A percentile compares a stretch with the other conserved stretches of the same genome.
phyloP scores from a whole-genome alignment of 2,113 vertebrate species.

The Tyrannus savana region DNA sequence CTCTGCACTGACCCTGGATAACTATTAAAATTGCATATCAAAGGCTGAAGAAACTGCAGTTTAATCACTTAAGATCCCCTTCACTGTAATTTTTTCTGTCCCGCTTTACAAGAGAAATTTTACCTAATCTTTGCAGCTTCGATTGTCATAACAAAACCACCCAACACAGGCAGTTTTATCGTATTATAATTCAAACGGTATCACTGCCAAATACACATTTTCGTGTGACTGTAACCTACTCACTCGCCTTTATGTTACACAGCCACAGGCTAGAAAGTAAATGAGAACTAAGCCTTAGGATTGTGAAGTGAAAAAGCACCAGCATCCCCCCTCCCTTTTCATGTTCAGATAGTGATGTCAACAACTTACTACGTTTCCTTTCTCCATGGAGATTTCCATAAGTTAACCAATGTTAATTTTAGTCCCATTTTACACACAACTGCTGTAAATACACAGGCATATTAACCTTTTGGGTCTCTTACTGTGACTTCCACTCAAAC shows the following conservation, averaged over 20 bases:
- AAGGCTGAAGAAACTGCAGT: neutral
- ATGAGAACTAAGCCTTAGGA: neutral
- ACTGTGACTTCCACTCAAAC: neutral
- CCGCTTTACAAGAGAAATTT: neutral
- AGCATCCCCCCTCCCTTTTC: neutral
- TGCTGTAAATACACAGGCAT: neutral
- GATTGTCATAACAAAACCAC: constrained; percentile 60
- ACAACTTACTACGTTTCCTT: neutral
- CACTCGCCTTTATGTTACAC: neutral
- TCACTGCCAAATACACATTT: constrained; percentile 1
- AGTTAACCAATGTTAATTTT: neutral
- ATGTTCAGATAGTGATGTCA: neutral
- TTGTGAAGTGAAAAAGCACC: neutral
- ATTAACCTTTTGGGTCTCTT: neutral
- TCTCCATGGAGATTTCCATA: neutral
- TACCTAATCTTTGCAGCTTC: constrained; percentile 15
- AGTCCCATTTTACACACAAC: neutral
- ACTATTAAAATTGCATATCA: constrained; percentile 38
- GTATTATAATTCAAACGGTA: neutral
- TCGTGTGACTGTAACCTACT: constrained; percentile 11
- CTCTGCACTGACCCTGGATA: neutral
- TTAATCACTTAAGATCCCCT: neutral
- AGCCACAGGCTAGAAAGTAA: neutral
- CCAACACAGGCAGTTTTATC: neutral
- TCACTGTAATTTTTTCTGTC: constrained; percentile 6